Conservation (phyloP, 2,888 invertebrate species). For the Agriopis marginaria region DNA sequence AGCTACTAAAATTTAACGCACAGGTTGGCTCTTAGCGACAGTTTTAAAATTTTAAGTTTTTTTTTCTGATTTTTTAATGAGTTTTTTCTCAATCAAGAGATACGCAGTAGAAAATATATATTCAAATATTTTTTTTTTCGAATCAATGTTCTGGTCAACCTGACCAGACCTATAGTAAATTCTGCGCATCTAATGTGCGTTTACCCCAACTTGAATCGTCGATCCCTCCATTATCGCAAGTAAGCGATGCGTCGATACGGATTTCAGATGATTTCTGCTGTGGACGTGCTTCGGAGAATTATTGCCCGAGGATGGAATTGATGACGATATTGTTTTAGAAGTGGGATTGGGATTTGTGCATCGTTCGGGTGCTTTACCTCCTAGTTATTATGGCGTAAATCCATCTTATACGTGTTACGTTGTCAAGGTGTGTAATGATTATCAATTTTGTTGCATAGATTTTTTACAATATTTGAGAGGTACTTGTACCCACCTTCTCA, state of each 20-base stretch:
- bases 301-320: slow-evolving; percentile 42
- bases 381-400: neutral
- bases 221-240: slow-evolving; percentile 45
- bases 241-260: slow-evolving; percentile 44
- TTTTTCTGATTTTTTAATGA: too few species aligned
- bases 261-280: slow-evolving; percentile 43
- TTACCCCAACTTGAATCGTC: slow-evolving; percentile 10
- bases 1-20: too few species aligned
- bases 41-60: too few species aligned
- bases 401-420: too few species aligned
- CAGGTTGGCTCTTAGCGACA: too few species aligned
- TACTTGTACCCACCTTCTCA: too few species aligned
- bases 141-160: neutral
- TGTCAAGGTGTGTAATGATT: too few species aligned
- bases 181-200: slow-evolving; percentile 1
- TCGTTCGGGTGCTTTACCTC: neutral
- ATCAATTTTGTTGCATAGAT: too few species aligned
- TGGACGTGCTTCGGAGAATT: slow-evolving; percentile 42
- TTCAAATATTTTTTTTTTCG: too few species aligned
- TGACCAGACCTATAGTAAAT: neutral
- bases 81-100: too few species aligned
- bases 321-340: slow-evolving; percentile 34
- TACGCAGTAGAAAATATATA: too few species aligned
- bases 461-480: too few species aligned
- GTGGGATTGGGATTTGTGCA: slow-evolving; percentile 24